Base-by-base conservation (phyloP, 2,888 invertebrate genomes). In the Andrena hattorfiana region DNA sequence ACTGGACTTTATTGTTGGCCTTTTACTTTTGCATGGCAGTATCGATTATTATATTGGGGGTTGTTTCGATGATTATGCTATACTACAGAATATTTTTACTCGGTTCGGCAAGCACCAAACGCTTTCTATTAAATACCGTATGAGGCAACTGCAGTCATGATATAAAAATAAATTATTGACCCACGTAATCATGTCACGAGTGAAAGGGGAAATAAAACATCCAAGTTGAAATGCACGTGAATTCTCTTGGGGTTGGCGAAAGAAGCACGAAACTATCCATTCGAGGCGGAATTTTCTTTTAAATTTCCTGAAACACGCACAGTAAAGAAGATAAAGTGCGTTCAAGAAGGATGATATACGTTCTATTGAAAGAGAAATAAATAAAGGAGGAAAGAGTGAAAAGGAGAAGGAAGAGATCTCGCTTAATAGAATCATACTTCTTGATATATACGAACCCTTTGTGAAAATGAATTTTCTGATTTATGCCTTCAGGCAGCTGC, bases 351-450 rank as follows among this genome's bases (percentile, higher is more conserved):
- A 30, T 60, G 60, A 60, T 28, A 60, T 60, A 60, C 28, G 60
- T 60, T 26, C n/a, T 60, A 16, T 60, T 60, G 28, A 60, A 28
- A 6, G 56, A 26, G 56, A 60, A 60, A 28, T 60, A 60, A 28
- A 60, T 28, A 60, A 60, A n/a, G 10, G 56, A 26, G 20, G 28
- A 60, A 60, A 4, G 56, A 26, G 51, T 8, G 51, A 26, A 26
- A 56, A 56, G 10, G 26, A 10, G 56, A 56, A 26, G 56, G 23
- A 56, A 8, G 56, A 28, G 16, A 28, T 60, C 60, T 16, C 16
- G 10, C 28, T 60, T 60, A 60, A 60, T 60, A 60, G 60, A 60
- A 60, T 30, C 60, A 7, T 60, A 60, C 7, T 28, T 60, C 16
- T n/a, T 60, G 60, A 60, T 60, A 28, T 60, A 30, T 60, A 56